Evolutionary conservation across 2,888 invertebrate species (phyloP).

Genomic region (Parnassius smintheus): DNA sequence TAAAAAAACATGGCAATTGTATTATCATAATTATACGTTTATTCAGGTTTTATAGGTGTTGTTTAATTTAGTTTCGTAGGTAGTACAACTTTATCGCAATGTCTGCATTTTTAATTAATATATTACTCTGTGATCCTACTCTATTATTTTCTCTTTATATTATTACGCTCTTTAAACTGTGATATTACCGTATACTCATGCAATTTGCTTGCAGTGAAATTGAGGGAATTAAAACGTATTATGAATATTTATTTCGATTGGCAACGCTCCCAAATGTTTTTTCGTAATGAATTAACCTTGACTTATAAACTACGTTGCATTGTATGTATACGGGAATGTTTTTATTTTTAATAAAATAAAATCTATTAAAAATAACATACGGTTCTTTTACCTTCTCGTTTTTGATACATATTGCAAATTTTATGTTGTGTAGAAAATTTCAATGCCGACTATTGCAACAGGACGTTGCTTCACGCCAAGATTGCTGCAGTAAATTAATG

Average conservation of each 20-base stretch:
- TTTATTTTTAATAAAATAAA: slow-evolving; percentile 11
- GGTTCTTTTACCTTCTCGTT: not conserved
- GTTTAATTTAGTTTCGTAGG: too few relatives aligned
- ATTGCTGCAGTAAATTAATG: slow-evolving; percentile 9
- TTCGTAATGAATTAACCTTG: slow-evolving; percentile 20
- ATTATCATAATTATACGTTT: not conserved
- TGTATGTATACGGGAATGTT: slow-evolving; percentile 9
- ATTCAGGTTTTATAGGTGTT: too few relatives aligned
- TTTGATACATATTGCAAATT: slow-evolving; percentile 1
- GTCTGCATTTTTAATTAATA: not conserved
- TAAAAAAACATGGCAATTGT: not conserved
- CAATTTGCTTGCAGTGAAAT: not conserved
- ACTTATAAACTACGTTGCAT: slow-evolving; percentile 18
- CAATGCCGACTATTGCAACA: slow-evolving; percentile 13
- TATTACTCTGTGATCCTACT: not conserved
- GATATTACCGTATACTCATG: not conserved
- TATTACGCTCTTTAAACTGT: not conserved
- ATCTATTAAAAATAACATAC: slow-evolving; percentile 3
- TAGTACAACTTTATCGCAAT: not conserved
- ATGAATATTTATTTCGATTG: slow-evolving; percentile 20
- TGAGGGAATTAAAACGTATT: slow-evolving; percentile 5
- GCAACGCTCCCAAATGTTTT: slow-evolving; percentile 25
- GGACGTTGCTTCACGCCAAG: slow-evolving; percentile 7
- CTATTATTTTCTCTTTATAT: not conserved
- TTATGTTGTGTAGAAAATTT: not conserved